Evolutionary conservation across 2,113 vertebrate species (phyloP), one percentile per base, ranked within the genome.

Genomic region (Rhegmatorhina hoffmannsi): DNA sequence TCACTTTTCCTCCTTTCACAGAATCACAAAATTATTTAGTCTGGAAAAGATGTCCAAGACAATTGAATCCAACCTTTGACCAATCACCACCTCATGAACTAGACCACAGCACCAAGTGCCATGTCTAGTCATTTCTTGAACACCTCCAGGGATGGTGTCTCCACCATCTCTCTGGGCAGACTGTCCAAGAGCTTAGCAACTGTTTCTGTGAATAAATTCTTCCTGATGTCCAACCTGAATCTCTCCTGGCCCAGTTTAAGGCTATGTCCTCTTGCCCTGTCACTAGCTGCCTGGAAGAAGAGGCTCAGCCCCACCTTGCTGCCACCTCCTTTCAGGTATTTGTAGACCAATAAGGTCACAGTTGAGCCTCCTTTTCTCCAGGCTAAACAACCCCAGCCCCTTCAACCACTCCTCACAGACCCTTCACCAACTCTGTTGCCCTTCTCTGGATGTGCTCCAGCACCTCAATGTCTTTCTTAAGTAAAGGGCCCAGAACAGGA

Each of bases 121-220:
- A 2, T 1, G 0, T 55, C 10, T 55, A 47, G 19, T 9, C 1
- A 1, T 69, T 55, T 76, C 47, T 76, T 14, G 9, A 62, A 31
- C 13, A 62, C 13, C 20, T 26, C 25, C n/a, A 34, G 13, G 20
- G 9, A 26, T 68, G n/a, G 24, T 47, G 29, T 31, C 25, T 62
- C 26, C 29, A 44, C 40, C 10, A 16, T 44, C 40, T 33, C 20
- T 5, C 20, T 66, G 63, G 6, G 38, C 29, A 33, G 43, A 33
- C 40, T 7, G 9, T 11, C 29, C 20, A 33, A 33, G 63, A 44
- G 29, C 14, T 66, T 44, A 44, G 17, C 20, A 33, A 44, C 29
- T 18, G 9, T 33, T 33, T 66, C 29, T 33, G 44, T 49, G 44
- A 25, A 47, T 24, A 47, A 68, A 34, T 34, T 34, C 44, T 68